Base-by-base conservation (phyloP, 2,797 vertebrate genomes). In the Oceanodroma leucorhoa region DNA sequence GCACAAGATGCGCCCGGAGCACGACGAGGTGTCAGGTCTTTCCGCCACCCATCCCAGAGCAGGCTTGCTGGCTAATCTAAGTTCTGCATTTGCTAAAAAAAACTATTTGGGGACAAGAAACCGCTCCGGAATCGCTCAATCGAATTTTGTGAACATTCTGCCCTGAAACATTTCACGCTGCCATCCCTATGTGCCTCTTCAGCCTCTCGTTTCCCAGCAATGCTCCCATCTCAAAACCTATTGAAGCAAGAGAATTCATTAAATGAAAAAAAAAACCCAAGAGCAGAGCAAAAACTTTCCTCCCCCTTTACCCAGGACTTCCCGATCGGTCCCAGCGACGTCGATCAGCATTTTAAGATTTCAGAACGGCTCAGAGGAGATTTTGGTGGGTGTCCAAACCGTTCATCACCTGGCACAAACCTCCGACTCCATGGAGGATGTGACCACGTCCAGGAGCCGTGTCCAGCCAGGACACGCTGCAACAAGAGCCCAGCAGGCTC, bases 111-210 rank as follows among this genome's bases (percentile, higher is more conserved):
- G 53, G 46, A 23, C 21, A 21, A 58, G 55, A 40, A 90, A 7
- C 11, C 0, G 0, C 38, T 57, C 40, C 2, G 13, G 10, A 30
- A 2, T 75, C 2, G 11, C 34, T 78, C 53, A n/a, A 45, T 2
- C 0, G 1, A 21, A 11, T 46, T 78, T 75, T 27, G 6, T 11
- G n/a, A 91, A 62, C 0, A 0, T 17, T 34, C 36, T 71, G 67
- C 43, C 76, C 41, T 3, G 2, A 22, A 78, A 61, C 4, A 2
- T 34, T 69, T n/a, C 64, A 26, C 1, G 0, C 24, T 38, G 19
- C 41, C 22, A 5, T 13, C 43, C 9, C 51, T 0, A 0, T 0
- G 8, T 16, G 62, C 3, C 6, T 21, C 38, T 73, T 48, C 7
- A 55, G 70, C 45, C 29, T 51, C 72, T 51, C 1, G 0, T 38